phyloP scores from a whole-genome alignment of 2,113 vertebrate species.

The Chaetops frenatus region DNA sequence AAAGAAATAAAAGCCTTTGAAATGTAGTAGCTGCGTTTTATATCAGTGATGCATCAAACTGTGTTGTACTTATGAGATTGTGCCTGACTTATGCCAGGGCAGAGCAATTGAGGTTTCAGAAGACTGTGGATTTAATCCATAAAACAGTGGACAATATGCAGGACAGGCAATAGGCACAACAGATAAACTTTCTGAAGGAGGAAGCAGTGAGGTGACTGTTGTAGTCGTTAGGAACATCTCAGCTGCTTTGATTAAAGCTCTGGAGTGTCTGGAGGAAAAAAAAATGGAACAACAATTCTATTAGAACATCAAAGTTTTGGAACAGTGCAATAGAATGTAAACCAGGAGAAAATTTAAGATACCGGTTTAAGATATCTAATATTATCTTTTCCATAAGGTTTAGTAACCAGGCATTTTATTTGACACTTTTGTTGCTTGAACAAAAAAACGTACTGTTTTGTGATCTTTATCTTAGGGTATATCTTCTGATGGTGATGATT shows the following conservation, averaged over 20 bases:
- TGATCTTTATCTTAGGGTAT: fast-evolving
- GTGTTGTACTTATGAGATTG: not conserved
- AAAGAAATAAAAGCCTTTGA: slow-evolving; percentile 14
- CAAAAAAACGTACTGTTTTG: not conserved
- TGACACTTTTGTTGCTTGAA: not conserved
- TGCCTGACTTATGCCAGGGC: not conserved
- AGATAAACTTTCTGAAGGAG: not conserved
- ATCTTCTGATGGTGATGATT: not conserved
- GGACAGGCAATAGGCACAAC: not conserved
- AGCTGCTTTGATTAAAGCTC: not conserved
- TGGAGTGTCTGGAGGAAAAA: not conserved
- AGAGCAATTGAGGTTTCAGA: not conserved
- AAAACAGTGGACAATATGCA: not conserved
- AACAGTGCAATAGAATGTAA: not conserved
- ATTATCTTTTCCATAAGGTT: not conserved
- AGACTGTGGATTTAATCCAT: not conserved
- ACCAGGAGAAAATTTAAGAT: not conserved
- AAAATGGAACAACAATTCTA: not conserved
- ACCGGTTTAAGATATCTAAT: not conserved
- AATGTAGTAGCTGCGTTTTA: not conserved
- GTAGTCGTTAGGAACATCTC: not conserved
- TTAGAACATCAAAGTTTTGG: not conserved
- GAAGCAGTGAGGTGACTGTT: not conserved
- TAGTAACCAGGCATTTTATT: not conserved
- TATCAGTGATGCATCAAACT: not conserved